A percentile compares a stretch with the other conserved stretches of the same genome.
phyloP scores from a whole-genome alignment of 1,140 invertebrate species.

The Zaprionus africanus region DNA sequence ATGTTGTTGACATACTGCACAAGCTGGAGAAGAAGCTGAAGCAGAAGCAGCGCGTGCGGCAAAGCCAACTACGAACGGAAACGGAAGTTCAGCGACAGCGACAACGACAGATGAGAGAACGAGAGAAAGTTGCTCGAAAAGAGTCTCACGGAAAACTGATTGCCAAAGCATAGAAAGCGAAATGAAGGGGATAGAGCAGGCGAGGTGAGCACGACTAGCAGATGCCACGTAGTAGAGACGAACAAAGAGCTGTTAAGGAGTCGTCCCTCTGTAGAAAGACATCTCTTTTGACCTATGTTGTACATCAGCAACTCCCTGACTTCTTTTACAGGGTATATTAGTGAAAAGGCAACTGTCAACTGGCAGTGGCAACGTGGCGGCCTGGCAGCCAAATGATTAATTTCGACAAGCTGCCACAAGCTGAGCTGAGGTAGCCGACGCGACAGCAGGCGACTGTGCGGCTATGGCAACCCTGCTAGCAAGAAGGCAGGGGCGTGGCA shows the following conservation, averaged over 20 bases:
- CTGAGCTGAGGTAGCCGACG: constrained; percentile 45
- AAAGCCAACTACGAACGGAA: constrained; percentile 74
- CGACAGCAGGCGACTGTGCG: neutral
- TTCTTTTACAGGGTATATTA: constrained; percentile 7
- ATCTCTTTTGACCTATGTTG: neutral
- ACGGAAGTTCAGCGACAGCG: constrained; percentile 66
- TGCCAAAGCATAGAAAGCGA: constrained; percentile 46
- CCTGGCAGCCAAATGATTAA: constrained; percentile 79
- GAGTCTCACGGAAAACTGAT: constrained; percentile 56
- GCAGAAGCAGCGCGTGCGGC: constrained; percentile 10
- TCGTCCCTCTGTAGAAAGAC: neutral
- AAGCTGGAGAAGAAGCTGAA: neutral
- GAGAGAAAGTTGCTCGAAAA: constrained; percentile 33
- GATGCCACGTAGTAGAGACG: neutral
- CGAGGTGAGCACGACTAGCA: neutral
- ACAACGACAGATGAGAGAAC: constrained; percentile 57
- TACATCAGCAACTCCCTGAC: neutral
- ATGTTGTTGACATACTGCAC: constrained; percentile 73
- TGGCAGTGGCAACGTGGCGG: constrained; percentile 31
- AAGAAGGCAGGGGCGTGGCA: neutral
- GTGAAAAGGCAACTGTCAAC: neutral
- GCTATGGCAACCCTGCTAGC: neutral
- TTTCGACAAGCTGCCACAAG: constrained; percentile 80
- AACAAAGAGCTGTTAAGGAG: neutral
- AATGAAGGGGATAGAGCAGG: neutral